These are phyloP conservation scores for Microtus oregoni DNA, from an alignment of 2,113 vertebrate genomes.

Conservation along the genomic window DNA sequence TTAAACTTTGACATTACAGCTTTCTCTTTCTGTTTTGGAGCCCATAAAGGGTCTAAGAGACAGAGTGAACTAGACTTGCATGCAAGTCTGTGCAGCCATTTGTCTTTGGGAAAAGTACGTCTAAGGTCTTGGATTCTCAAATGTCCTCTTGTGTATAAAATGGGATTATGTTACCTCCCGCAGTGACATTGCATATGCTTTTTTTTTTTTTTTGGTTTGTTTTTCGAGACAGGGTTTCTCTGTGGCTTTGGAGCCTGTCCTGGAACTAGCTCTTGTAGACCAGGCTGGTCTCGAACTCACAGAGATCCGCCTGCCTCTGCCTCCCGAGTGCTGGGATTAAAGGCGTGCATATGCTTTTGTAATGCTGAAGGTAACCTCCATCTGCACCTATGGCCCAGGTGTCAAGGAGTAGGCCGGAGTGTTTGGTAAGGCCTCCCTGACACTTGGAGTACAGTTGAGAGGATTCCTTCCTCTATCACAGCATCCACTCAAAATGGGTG, in stretches of 20 bases:
- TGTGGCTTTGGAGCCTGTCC: too few species aligned
- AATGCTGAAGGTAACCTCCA: neutral
- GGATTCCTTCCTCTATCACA: neutral
- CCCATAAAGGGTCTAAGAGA: neutral
- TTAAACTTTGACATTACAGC: neutral
- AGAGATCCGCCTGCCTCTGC: too few species aligned
- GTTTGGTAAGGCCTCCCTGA: neutral
- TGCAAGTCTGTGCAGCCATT: neutral
- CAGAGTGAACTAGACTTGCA: neutral
- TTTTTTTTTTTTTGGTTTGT: too few species aligned
- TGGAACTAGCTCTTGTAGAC: too few species aligned
- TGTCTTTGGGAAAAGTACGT: neutral
- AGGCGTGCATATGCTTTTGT: neutral
- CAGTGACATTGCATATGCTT: neutral
- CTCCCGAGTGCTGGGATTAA: too few species aligned
- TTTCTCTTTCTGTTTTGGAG: constrained; percentile 40
- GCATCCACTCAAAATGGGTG: too few species aligned
- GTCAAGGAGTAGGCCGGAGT: neutral
- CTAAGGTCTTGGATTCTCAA: neutral
- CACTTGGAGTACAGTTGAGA: neutral
- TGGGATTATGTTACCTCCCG: neutral
- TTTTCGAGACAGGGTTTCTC: too few species aligned
- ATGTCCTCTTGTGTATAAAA: neutral
- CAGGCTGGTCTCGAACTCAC: too few species aligned
- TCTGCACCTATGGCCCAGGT: neutral